Evolutionary conservation across 2,113 vertebrate species (phyloP).

Genomic region (Heteronetta atricapilla): DNA sequence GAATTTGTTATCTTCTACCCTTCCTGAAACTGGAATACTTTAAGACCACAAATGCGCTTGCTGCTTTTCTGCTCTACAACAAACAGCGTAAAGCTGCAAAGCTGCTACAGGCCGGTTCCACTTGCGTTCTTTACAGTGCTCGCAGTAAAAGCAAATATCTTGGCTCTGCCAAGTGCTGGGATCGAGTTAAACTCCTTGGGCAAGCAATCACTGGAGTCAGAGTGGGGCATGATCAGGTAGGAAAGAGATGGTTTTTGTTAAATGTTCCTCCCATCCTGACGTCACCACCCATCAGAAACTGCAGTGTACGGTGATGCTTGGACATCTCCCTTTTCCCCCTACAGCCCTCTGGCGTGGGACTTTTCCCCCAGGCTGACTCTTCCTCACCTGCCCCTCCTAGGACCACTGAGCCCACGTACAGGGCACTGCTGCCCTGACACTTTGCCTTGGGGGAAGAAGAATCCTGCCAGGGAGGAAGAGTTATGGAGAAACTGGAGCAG

Average conservation of each 20-base stretch:
- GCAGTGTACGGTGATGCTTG: not conserved
- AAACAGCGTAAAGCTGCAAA: not conserved
- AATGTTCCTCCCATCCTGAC: not conserved
- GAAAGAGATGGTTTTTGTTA: not conserved
- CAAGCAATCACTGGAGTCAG: not conserved
- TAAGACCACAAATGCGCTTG: conserved; percentile 1
- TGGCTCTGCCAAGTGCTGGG: not conserved
- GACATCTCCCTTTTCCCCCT: not conserved
- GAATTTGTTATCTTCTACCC: not conserved
- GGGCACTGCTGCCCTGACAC: rapidly evolving
- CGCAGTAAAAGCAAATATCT: not conserved
- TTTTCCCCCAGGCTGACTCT: not conserved
- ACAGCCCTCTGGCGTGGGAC: not conserved
- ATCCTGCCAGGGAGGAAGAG: not conserved
- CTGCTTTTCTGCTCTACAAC: not conserved
- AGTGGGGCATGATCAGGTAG: not conserved
- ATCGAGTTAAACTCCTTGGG: not conserved
- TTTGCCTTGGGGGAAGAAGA: not conserved
- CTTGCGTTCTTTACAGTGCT: not conserved
- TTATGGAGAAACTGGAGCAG: not conserved
- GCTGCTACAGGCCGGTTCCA: not conserved
- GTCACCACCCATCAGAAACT: not conserved
- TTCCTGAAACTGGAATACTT: conserved; percentile 29
- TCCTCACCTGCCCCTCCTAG: not conserved
- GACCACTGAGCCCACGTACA: rapidly evolving